Conservation (phyloP, 2,888 invertebrate species). For the Dorcus parallelipipedus region DNA sequence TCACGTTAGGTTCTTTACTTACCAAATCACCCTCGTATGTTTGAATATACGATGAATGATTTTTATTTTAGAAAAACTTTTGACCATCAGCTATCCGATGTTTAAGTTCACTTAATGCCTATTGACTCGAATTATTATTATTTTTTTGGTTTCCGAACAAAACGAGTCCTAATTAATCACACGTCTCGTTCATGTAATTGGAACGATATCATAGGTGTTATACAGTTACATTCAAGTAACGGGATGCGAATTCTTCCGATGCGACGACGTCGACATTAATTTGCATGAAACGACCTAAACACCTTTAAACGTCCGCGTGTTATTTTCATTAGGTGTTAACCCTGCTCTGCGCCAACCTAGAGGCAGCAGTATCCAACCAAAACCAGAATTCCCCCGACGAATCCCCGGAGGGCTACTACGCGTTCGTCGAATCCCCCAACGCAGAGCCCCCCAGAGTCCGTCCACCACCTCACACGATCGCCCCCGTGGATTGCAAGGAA, state of each 20-base stretch:
- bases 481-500: conserved; percentile 69
- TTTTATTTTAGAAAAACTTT: too few species aligned
- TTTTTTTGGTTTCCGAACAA: too few species aligned
- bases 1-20: too few species aligned
- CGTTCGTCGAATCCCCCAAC: conserved; percentile 83
- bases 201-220: neutral
- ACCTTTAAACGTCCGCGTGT: too few species aligned
- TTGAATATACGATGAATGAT: too few species aligned
- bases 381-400: conserved; percentile 17
- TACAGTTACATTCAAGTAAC: neutral
- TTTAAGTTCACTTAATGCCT: too few species aligned
- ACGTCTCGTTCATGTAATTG: too few species aligned
- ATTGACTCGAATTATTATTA: too few species aligned
- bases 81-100: too few species aligned
- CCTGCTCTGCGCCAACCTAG: neutral
- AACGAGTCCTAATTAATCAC: too few species aligned
- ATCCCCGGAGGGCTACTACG: conserved; percentile 79
- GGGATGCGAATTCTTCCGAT: neutral
- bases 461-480: conserved; percentile 80
- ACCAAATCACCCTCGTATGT: too few species aligned
- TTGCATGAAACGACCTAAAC: neutral
- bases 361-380: neutral
- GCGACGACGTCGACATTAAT: neutral
- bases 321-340: neutral
- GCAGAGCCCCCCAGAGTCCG: conserved; percentile 84